Evolutionary conservation across 2,113 vertebrate species (phyloP), one percentile per base, ranked within the genome.

Genomic region (Planiliza haematocheilus): DNA sequence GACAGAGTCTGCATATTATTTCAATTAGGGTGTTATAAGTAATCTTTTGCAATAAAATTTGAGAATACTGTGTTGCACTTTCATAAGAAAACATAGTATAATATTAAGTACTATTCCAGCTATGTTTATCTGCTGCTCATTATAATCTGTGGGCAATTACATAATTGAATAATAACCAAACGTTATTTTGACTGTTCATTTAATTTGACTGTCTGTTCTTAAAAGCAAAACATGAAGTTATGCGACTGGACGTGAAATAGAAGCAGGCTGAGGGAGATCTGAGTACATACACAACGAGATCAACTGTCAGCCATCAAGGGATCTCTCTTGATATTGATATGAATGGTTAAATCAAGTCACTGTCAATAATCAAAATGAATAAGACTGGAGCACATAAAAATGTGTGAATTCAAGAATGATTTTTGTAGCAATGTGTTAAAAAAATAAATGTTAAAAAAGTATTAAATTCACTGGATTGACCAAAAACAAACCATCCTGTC

Each of bases 1-100:
- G 36, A 65, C 60, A 69, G 49, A 74, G 30, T 45, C 17, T 7
- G 62, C 66, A 21, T 74, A 63, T 75, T 53, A 14, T 75, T 82
- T 55, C 48, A 62, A 30, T 67, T 55, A 21, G 45, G 57, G 6
- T 55, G 52, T 3, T 66, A 57, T 52, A 16, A 64, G 71, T 72
- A 17, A 62, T 70, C 41, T 52, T 60, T 53, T 71, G 42, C 34
- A 42, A 50, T 55, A 17, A 10, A 68, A 49, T 20, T 12, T 49
- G 8, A 34, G 42, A 49, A 13, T 45, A 42, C 6, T 61, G 9
- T 7, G 4, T 58, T 78, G 56, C 12, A 53, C 9, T 86, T 60
- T 49, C 38, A 2, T 2, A 79, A 81, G 77, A 79, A 70, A 81
- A 75, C 60, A 63, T 18, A 24, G 13, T 45, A n/a, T 41, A 43